Percentiles rank a stretch among this genome's conserved stretches.
Conservation (phyloP, 92 coral and sea anemone species). For the Umimayanthus chanpuru region DNA sequence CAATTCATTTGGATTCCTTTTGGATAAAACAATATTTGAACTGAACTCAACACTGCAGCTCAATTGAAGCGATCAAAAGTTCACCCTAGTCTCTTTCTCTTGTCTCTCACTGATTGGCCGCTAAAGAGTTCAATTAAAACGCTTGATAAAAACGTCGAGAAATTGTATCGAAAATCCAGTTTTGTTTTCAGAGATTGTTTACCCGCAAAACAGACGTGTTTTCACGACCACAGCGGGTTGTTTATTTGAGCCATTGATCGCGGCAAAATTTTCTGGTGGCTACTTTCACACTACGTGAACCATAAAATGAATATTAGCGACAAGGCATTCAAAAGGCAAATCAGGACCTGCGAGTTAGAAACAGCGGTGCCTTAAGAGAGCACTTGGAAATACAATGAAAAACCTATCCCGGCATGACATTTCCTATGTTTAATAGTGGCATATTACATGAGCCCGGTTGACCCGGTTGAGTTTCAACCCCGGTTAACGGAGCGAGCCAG, state of each 20-base stretch:
- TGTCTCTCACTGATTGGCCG: neutral
- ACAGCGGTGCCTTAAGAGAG: neutral
- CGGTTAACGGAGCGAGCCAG: no score
- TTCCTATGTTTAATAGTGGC: no score
- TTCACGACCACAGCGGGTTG: slow-evolving; percentile 32
- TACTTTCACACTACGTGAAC: slow-evolving; percentile 12
- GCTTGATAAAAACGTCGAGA: neutral
- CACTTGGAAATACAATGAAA: no score
- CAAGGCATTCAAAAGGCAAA: neutral
- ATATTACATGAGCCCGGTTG: no score
- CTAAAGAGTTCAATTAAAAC: neutral
- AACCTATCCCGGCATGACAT: neutral
- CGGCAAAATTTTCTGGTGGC: slow-evolving; percentile 35
- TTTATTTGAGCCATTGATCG: slow-evolving; percentile 18
- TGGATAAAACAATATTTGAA: slow-evolving; percentile 41
- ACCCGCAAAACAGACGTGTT: slow-evolving; percentile 25
- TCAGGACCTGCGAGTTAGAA: neutral
- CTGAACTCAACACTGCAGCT: neutral
- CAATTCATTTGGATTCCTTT: slow-evolving; percentile 32
- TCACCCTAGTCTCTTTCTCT: no score
- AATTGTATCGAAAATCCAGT: neutral
- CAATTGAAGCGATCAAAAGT: neutral
- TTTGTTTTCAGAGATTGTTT: neutral
- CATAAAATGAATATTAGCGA: neutral
- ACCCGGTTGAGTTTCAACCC: no score